phyloP scores from a whole-genome alignment of 2,888 invertebrate genomes.

The Drosophila villosipedis region DNA sequence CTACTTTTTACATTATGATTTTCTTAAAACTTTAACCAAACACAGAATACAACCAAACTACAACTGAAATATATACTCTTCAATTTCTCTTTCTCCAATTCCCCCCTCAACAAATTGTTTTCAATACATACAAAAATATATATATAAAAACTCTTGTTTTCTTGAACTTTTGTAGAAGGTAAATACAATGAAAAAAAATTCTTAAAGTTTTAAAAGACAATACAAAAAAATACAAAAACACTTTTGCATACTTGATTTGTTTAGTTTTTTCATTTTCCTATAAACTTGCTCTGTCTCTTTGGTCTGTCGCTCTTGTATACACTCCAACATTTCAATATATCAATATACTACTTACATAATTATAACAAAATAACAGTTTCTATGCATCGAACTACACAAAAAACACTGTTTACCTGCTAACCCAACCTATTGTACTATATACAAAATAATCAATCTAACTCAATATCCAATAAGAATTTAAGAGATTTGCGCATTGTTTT shows the following conservation, averaged over 20 bases:
- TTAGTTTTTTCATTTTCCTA: conserved; percentile 44
- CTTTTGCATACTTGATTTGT: conserved; percentile 64
- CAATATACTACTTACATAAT: conserved; percentile 29
- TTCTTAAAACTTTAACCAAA: conserved; percentile 40
- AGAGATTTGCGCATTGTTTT: conserved; percentile 29
- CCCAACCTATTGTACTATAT: conserved; percentile 24
- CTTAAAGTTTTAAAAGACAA: conserved; percentile 53
- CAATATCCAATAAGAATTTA: conserved; percentile 25
- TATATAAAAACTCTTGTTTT: conserved; percentile 79
- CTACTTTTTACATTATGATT: conserved; percentile 48
- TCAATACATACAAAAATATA: conserved; percentile 64
- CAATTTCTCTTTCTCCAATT: conserved; percentile 81
- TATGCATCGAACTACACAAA: conserved; percentile 43
- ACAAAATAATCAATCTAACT: conserved; percentile 29
- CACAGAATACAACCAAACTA: conserved; percentile 50
- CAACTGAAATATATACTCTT: conserved; percentile 70
- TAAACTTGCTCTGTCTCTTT: conserved; percentile 61
- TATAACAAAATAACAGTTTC: conserved; percentile 27
- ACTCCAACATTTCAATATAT: conserved; percentile 37
- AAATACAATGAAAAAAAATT: conserved; percentile 80
- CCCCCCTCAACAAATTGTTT: conserved; percentile 66
- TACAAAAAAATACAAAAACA: conserved; percentile 37
- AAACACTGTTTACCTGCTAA: conserved; percentile 23
- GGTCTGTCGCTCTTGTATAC: conserved; percentile 69
- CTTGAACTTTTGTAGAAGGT: conserved; percentile 85